Evolutionary conservation across 2,888 invertebrate species (phyloP), one percentile per base, ranked within the genome.

Genomic region (Acrobasis repandana): DNA sequence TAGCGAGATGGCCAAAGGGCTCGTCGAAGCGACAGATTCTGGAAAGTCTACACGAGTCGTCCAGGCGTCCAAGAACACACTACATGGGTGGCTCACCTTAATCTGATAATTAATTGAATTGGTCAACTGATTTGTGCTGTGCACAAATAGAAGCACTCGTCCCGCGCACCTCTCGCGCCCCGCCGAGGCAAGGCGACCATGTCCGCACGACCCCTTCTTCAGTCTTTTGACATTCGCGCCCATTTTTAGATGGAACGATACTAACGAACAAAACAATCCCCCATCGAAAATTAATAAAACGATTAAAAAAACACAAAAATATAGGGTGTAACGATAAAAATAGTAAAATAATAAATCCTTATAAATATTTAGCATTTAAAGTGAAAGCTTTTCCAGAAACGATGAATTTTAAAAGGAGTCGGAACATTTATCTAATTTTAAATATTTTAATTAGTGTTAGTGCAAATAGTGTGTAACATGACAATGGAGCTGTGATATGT

Each of bases 91-190:
- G 86, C 88, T 88, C 91, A 90, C 91, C 88, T 92, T 91, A 92
- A 92, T 92, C 90, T 88, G 81, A 90, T 92, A 90, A 92, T 92
- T 92, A 92, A 92, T 92, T 88, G 89, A 90, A 86, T 85, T 81
- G 83, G 88, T 87, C 87, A 84, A 83, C 80, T 91, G 92, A 92
- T 92, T 92, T 91, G 91, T 90, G 85, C 80, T 83, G 86, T 73
- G 85, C 91, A 82, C 85, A 92, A 92, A 92, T 92, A 92, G 91
- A 84, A 74, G 69, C 75, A 77, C 77, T 73, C 80, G 68, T 78
- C 74, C 83, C 52, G 51, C 51, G 36, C 36, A 54, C 54, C 5
- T 83, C 83, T 80, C 73, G 61, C 68, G 68, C 74, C 74, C 72
- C 77, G 67, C 74, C 71, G 69, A 70, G 71, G 74, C 78, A 68